Base-by-base conservation (phyloP, 2,888 invertebrate genomes). In the Pedicia rivosa region DNA sequence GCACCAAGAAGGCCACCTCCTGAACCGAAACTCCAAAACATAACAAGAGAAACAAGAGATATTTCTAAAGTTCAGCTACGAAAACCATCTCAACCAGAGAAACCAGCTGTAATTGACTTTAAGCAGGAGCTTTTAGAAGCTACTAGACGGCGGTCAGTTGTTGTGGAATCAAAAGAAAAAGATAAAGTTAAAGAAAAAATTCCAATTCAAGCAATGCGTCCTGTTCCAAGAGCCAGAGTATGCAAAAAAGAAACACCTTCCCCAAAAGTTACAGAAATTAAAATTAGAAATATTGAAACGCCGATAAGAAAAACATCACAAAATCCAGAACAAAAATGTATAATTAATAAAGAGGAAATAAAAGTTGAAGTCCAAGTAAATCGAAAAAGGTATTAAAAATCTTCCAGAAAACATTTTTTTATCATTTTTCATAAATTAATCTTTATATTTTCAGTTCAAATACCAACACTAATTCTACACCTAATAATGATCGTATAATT, bases 401-500 rank as follows among this genome's bases (percentile, higher is more conserved):
- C 22, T 22, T 22, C 9, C 22, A 9, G 9, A 7, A 9, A 9
- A 22, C 22, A 8, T n/a, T n/a, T 8, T 9, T 12, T n/a, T n/a
- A 26, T 8, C 5, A 26, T 26, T 26, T 12, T 26, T 26, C 8
- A 20, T 6, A 8, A 8, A 20, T 20, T 20, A 8, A 20, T 26
- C n/a, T 31, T 31, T 19, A n/a, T 10, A 31, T 17, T 17, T 16
- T n/a, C 17, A 32, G 20, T 20, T 22, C 32, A 13, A 7, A 8
- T 6, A 20, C 20, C 20, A 20, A n/a, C 22, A 22, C 19, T 9
- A 20, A 20, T 14, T 20, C 19, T 12, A 13, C 6, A 9, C 3
- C 16, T 13, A 32, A 4, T n/a, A n/a, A n/a, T 19, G 32, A 16
- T 47, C 47, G 34, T 49, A 48, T 29, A 45, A 45, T 30, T 57